These are phyloP conservation scores for Malurus alboscapulatus DNA, from an alignment of 2,113 vertebrate genomes.

Conservation along the genomic window DNA sequence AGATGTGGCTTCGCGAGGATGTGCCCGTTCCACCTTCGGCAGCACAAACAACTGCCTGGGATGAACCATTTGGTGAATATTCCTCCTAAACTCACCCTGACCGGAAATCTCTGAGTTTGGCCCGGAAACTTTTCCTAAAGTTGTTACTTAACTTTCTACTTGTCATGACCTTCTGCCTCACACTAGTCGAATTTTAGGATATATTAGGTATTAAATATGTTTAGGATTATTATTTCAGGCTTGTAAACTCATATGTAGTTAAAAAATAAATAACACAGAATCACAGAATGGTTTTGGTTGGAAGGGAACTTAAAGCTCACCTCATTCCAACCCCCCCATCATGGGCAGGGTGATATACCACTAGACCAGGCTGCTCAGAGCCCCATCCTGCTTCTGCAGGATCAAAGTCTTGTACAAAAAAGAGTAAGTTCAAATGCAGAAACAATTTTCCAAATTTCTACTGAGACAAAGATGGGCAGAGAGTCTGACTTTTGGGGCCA, in stretches of 20 bases:
- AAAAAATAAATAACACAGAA: background rate
- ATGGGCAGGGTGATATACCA: background rate
- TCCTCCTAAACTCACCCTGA: background rate
- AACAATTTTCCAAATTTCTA: background rate
- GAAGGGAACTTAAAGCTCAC: background rate
- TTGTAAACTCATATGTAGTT: background rate
- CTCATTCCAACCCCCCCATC: background rate
- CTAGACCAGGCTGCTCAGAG: background rate
- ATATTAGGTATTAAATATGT: background rate
- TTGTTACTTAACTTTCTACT: background rate
- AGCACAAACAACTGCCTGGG: fast-evolving
- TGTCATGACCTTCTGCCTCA: background rate
- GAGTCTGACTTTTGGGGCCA: background rate
- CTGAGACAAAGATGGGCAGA: background rate
- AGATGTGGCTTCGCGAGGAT: fast-evolving
- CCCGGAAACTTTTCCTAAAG: background rate
- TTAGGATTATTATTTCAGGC: background rate
- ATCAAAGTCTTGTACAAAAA: background rate
- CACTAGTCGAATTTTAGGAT: background rate
- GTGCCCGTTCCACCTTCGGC: fast-evolving
- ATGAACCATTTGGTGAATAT: background rate
- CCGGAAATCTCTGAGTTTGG: fast-evolving
- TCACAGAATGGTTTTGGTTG: background rate
- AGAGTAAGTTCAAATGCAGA: background rate
- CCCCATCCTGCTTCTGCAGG: background rate